Conservation (phyloP, 2,113 vertebrate genomes). For the Entomyzon cyanotis region DNA sequence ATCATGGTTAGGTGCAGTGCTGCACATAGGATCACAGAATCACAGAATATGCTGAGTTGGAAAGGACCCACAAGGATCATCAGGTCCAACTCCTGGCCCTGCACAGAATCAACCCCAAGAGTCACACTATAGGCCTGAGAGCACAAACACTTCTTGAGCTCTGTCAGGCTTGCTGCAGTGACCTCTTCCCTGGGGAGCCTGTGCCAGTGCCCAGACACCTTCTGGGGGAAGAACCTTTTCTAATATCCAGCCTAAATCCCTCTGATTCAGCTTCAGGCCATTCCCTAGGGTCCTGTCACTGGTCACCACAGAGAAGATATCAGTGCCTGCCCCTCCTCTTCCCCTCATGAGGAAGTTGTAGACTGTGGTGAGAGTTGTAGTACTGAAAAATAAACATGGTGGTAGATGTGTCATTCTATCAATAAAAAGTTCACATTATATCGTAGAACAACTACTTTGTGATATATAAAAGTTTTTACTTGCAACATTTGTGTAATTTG, state of each 20-base stretch:
- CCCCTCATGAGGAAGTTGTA: background rate
- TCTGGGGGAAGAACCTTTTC: background rate
- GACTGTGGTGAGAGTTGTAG: background rate
- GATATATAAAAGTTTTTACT: background rate
- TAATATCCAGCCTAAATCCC: background rate
- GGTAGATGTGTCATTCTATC: background rate
- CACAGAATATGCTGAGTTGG: no score
- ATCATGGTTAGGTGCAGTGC: background rate
- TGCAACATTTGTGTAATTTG: background rate
- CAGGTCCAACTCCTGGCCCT: accelerated
- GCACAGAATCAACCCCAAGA: background rate
- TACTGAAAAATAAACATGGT: background rate
- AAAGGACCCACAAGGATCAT: background rate
- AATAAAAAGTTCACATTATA: background rate
- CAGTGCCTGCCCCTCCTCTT: background rate
- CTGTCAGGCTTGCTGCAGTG: background rate
- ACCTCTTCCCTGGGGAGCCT: background rate
- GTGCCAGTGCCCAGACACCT: background rate
- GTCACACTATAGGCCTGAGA: background rate
- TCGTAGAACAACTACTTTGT: background rate
- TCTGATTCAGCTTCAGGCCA: background rate
- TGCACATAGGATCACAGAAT: background rate
- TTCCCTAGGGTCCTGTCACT: background rate
- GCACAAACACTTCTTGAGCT: background rate
- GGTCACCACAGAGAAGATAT: background rate